Conservation (phyloP, 2,888 invertebrate species). For the Xylocampa areola region DNA sequence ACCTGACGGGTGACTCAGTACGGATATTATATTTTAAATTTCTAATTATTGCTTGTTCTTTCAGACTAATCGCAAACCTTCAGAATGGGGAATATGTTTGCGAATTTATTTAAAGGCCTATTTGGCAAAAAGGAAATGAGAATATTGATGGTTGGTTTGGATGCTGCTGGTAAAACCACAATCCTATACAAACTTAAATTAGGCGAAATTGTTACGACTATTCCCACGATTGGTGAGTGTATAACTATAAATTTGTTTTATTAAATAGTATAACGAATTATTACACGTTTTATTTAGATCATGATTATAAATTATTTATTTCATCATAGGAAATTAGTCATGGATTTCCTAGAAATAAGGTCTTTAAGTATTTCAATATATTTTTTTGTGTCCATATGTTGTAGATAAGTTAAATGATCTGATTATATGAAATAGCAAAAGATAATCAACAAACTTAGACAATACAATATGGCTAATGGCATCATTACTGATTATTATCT, state of each 20-base stretch:
- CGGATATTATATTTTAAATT: conserved; percentile 65
- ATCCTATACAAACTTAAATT: conserved; percentile 99
- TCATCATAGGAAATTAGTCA: conserved; percentile 13
- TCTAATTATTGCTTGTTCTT: conserved; percentile 74
- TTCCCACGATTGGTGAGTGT: conserved; percentile 98
- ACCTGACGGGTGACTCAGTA: conserved; percentile 85
- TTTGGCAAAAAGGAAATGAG: conserved; percentile 99
- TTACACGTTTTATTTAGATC: background rate
- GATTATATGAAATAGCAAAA: background rate
- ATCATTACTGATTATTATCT: conserved; percentile 35
- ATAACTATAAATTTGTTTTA: conserved; percentile 11
- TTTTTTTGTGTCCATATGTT: conserved; percentile 11
- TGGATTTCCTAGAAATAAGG: background rate
- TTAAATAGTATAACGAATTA: background rate
- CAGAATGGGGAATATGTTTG: conserved; percentile 99
- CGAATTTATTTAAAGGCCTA: conserved; percentile 99
- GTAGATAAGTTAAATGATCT: conserved; percentile 4
- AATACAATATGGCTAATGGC: conserved; percentile 35
- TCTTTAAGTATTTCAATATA: background rate
- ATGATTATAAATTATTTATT: background rate
- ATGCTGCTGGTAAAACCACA: conserved; percentile 99
- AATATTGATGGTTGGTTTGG: conserved; percentile 99
- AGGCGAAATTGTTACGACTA: conserved; percentile 99
- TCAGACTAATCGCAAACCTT: conserved; percentile 88
- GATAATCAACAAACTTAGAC: conserved; percentile 12